Conservation (phyloP, 2,797 vertebrate species). For the Schizopygopsis pylzovi region DNA sequence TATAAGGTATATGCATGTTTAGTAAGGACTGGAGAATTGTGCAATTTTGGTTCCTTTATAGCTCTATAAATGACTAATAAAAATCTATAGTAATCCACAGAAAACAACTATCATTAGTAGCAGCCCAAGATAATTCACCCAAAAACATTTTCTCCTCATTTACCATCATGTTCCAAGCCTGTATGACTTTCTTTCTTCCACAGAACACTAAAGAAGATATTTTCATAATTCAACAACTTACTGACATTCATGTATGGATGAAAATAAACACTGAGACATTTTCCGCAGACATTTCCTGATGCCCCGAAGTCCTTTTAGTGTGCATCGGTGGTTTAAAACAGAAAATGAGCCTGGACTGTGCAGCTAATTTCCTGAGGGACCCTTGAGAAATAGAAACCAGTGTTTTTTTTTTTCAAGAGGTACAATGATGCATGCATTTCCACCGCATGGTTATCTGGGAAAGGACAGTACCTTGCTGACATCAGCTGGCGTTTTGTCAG, state of each 20-base stretch:
- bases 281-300: background rate
- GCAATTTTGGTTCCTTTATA: background rate
- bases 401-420: conserved; percentile 8
- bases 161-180: too few relatives aligned
- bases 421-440: conserved; percentile 11
- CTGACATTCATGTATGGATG: background rate
- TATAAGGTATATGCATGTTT: background rate
- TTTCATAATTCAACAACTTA: background rate
- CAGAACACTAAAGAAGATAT: background rate
- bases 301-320: background rate
- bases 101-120: background rate
- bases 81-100: background rate
- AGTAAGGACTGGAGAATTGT: background rate
- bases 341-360: background rate
- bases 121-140: background rate
- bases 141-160: background rate
- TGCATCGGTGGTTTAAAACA: background rate
- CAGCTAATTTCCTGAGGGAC: background rate
- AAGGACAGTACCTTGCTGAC: conserved; percentile 18
- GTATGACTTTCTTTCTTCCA: background rate
- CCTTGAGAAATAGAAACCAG: background rate
- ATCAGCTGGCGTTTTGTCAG: conserved; percentile 37
- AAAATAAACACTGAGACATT: background rate
- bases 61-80: too few relatives aligned
- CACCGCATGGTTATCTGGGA: conserved; percentile 12